Evolutionary conservation across 2,113 vertebrate genomes (phyloP).

Genomic region (Mormyrus iriodes): DNA sequence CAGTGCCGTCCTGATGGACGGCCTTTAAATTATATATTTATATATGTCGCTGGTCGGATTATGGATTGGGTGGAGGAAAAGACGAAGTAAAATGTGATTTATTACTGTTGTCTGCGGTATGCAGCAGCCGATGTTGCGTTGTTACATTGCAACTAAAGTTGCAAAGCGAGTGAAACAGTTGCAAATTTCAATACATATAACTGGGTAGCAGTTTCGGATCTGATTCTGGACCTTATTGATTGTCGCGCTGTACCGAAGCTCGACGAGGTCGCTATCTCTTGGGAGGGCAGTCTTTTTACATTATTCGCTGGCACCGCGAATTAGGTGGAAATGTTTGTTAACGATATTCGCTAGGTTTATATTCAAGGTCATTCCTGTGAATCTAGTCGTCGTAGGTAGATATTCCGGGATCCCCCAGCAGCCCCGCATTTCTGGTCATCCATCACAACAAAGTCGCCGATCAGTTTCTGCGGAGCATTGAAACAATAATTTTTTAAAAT

Average conservation of each 20-base stretch:
- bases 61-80: constrained; percentile 21
- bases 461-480: not conserved
- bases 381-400: constrained; percentile 3
- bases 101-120: constrained; percentile 17
- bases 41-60: not conserved
- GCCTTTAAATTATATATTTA: not conserved
- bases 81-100: constrained; percentile 23
- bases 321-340: constrained; percentile 12
- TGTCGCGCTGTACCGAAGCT: not conserved
- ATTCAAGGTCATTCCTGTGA: constrained; percentile 39
- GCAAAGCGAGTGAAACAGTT: constrained; percentile 27
- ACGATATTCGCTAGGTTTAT: constrained; percentile 22
- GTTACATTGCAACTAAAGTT: constrained; percentile 41
- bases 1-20: not conserved
- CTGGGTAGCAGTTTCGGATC: not conserved
- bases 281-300: not conserved
- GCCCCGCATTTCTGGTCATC: not conserved
- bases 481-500: constrained; percentile 36
- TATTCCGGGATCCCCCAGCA: not conserved
- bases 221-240: not conserved
- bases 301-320: constrained; percentile 2
- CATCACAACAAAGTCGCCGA: not conserved
- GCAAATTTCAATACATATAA: not conserved
- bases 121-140: not conserved
- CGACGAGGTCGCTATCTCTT: not conserved